Evolutionary conservation across 2,888 invertebrate species (phyloP), one percentile per base, ranked within the genome.

Genomic region (Tuberolachnus salignus): DNA sequence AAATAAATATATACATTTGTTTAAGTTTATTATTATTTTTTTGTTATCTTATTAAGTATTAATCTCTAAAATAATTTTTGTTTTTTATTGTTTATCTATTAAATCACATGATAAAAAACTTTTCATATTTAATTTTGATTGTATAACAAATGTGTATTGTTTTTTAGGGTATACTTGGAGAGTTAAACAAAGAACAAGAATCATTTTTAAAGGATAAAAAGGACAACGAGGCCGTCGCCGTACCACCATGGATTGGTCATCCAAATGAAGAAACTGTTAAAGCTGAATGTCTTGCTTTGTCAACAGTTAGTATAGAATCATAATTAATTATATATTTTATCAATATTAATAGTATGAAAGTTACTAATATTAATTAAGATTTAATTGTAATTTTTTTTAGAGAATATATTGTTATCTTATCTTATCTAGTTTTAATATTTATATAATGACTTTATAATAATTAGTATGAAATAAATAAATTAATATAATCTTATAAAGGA

Each of bases 161-260:
- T 82, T 87, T 87, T 11, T 88, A 97, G 97, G 95, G 95, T 86
- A 92, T 99, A 86, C 89, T 99, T 84, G 96, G 96, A 73, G 98
- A 98, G 85, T 95, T 99, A 87, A 95, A 95, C 87, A 94, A 94
- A 85, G 98, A 98, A 85, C 97, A 98, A 86, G 95, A 97, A 84
- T 94, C 95, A 69, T 98, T 98, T 88, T 91, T 96, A 84, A 94
- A 94, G 85, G 92, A 92, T 80, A 95, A 97, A 87, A 89, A 89
- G 80, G 90, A 89, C 82, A 91, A 90, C 82, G 88, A 86, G 82
- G 88, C 88, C 64, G 90, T 92, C 51, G 91, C 92, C 67, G 90
- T 93, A 9, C 92, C 94, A 49, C 98, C 98, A 13, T 99, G 99
- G 98, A 89, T 94, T 80, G 98, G 98, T 6, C 95, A 95, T 82